Conservation (phyloP, 2,797 vertebrate species). For the Sphenopsis melanotis region DNA sequence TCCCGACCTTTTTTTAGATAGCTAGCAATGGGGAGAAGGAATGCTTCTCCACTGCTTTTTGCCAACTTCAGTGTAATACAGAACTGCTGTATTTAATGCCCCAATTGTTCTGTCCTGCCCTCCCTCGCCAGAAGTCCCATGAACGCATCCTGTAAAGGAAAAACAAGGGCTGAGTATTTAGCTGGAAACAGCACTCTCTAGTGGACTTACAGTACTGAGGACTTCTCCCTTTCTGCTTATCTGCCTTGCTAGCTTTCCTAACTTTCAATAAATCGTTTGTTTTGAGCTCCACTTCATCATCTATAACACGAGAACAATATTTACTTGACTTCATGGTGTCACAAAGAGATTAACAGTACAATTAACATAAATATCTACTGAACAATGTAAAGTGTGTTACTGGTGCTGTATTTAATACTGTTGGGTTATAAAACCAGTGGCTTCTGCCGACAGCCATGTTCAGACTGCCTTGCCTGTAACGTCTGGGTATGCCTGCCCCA, state of each 20-base stretch:
- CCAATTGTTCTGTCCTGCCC: not conserved
- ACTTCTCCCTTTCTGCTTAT: slow-evolving; percentile 33
- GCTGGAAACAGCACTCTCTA: slow-evolving; percentile 63
- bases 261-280: slow-evolving; percentile 32
- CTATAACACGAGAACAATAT: slow-evolving; percentile 30
- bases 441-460: not conserved
- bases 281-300: slow-evolving; percentile 49
- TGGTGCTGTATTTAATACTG: not conserved
- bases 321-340: not conserved
- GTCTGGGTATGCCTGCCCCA: not conserved
- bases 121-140: not conserved
- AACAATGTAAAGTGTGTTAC: not conserved
- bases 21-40: not conserved
- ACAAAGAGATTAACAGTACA: not conserved
- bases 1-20: not conserved
- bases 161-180: slow-evolving; percentile 2
- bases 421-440: not conserved
- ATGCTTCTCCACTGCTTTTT: not conserved
- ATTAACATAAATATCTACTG: not conserved
- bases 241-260: slow-evolving; percentile 44
- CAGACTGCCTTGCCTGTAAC: not conserved
- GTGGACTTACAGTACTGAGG: slow-evolving; percentile 47
- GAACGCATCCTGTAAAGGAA: not conserved
- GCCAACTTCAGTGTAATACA: not conserved
- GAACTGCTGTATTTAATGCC: not conserved